Evolutionary conservation across 2,113 vertebrate genomes (phyloP).

Genomic region (Megaceryle torquata): DNA sequence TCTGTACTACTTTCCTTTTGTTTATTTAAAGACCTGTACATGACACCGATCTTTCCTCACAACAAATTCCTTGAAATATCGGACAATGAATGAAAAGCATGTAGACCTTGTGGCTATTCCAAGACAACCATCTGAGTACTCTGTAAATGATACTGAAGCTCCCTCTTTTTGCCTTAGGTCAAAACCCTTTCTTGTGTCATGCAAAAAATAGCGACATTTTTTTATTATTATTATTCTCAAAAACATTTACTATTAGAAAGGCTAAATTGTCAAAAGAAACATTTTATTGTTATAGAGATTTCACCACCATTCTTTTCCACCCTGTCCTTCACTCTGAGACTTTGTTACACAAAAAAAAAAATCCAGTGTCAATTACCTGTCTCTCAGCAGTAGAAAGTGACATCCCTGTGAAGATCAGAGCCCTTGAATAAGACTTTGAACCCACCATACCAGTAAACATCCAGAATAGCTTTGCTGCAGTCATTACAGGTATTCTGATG

Average conservation of each 20-base stretch:
- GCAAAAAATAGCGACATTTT: background rate
- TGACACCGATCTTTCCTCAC: background rate
- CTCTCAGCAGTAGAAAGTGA: background rate
- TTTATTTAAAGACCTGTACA: conserved; percentile 11
- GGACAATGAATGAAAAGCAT: background rate
- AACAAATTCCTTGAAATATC: conserved; percentile 60
- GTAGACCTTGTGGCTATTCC: background rate
- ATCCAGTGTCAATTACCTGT: background rate
- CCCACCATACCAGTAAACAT: background rate
- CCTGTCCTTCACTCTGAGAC: background rate
- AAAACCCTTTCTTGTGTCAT: background rate
- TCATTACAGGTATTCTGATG: background rate
- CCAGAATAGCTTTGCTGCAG: background rate
- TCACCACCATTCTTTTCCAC: background rate
- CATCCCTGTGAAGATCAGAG: background rate
- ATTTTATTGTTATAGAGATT: background rate
- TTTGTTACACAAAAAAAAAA: background rate
- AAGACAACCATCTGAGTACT: background rate
- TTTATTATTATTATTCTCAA: background rate
- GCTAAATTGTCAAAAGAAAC: background rate
- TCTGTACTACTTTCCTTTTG: conserved; percentile 11
- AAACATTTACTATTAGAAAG: conserved; percentile 4
- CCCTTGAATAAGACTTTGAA: background rate
- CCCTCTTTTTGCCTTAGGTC: background rate
- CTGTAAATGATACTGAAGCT: background rate